Conservation (phyloP, 2,113 vertebrate genomes). For the Formicarius rufipectus region DNA sequence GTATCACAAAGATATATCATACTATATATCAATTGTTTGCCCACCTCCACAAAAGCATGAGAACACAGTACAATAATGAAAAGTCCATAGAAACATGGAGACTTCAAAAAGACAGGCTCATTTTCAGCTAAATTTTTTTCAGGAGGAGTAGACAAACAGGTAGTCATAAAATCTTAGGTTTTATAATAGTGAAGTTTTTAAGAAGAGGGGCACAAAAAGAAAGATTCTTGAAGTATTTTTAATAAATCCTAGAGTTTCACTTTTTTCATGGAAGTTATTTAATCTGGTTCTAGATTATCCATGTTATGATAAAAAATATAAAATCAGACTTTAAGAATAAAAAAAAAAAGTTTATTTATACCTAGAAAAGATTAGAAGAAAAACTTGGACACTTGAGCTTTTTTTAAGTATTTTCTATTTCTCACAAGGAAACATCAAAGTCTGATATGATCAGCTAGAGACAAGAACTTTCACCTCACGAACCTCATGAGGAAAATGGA, state of each 20-base stretch:
- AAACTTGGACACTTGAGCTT: background rate
- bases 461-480: background rate
- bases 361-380: background rate
- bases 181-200: background rate
- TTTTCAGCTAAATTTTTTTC: background rate
- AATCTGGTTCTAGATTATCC: background rate
- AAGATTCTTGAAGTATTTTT: background rate
- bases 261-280: background rate
- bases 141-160: background rate
- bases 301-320: background rate
- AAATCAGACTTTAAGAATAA: background rate
- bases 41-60: background rate
- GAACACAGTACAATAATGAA: background rate
- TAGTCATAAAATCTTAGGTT: background rate
- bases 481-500: background rate
- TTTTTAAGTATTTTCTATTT: background rate
- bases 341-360: background rate
- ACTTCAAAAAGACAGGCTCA: background rate
- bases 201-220: background rate
- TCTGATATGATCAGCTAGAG: background rate
- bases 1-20: background rate
- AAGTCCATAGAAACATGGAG: background rate
- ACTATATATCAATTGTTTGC: background rate
- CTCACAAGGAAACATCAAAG: background rate
- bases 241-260: background rate